These are phyloP conservation scores for Gonioctena quinquepunctata DNA, from an alignment of 1,140 invertebrate species.

Conservation along the genomic window DNA sequence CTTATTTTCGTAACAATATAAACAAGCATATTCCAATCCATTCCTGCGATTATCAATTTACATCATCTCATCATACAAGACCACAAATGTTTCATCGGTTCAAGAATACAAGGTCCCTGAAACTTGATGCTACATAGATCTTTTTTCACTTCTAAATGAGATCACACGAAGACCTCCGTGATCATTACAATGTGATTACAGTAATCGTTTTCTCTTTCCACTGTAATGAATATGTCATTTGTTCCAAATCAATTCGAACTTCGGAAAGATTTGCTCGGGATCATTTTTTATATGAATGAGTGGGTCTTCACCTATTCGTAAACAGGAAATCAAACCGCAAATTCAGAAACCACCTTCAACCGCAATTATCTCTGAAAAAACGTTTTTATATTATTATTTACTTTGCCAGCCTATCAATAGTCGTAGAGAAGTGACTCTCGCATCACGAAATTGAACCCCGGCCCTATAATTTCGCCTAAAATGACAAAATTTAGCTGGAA, in stretches of 20 bases:
- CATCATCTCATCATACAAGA: too few relatives aligned
- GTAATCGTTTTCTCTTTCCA: too few relatives aligned
- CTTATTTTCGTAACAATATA: too few relatives aligned
- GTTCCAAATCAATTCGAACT: neutral
- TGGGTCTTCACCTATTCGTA: neutral
- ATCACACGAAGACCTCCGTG: too few relatives aligned
- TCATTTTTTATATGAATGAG: neutral
- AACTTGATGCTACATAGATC: too few relatives aligned
- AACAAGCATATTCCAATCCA: too few relatives aligned
- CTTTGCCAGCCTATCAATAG: neutral
- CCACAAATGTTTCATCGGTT: too few relatives aligned
- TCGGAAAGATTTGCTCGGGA: neutral
- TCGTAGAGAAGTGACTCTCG: neutral
- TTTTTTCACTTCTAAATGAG: too few relatives aligned
- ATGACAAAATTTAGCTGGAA: neutral
- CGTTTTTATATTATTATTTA: neutral
- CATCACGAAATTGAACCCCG: slow-evolving; percentile 1
- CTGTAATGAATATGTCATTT: neutral
- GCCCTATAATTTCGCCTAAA: slow-evolving; percentile 10
- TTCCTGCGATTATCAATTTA: too few relatives aligned
- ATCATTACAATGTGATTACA: too few relatives aligned
- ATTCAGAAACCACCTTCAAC: neutral
- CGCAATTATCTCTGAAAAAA: neutral
- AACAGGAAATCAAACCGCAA: neutral
- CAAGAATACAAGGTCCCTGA: too few relatives aligned